Percentiles rank a stretch among this genome's conserved stretches.
Conservation (phyloP, 2,797 vertebrate species). For the Urosaurus nigricauda region DNA sequence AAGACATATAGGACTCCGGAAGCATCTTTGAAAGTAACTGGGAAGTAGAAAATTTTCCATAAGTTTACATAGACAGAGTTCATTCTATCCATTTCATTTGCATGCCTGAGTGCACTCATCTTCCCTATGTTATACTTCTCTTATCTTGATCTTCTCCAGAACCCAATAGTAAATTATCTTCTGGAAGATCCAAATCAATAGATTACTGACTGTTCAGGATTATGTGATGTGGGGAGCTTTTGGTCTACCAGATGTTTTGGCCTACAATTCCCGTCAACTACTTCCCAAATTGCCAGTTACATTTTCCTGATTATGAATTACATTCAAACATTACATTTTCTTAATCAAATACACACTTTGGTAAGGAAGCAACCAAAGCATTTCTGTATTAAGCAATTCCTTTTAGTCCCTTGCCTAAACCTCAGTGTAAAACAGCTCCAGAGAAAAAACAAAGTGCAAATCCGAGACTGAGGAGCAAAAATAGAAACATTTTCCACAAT, state of each 20-base stretch:
- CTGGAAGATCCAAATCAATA: too few relatives aligned
- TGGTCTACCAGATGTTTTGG: too few relatives aligned
- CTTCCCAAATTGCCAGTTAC: too few relatives aligned
- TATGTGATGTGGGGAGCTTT: too few relatives aligned
- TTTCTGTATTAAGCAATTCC: neutral
- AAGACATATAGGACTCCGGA: too few relatives aligned
- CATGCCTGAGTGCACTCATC: neutral
- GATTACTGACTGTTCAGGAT: neutral
- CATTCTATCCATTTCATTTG: too few relatives aligned
- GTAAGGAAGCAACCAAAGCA: neutral
- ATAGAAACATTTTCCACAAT: neutral
- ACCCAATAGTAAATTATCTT: too few relatives aligned
- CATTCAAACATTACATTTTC: neutral
- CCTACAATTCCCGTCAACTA: too few relatives aligned
- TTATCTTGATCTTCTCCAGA: neutral
- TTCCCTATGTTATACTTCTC: neutral
- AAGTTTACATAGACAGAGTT: too few relatives aligned
- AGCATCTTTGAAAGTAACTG: too few relatives aligned
- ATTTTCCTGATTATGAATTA: too few relatives aligned
- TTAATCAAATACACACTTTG: neutral
- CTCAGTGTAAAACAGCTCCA: neutral
- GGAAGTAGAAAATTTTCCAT: too few relatives aligned
- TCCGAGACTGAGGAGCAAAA: neutral
- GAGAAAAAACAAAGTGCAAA: neutral
- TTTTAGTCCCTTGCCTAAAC: neutral